Conservation (phyloP, 2,888 invertebrate species). For the Dynastes hyllus region DNA sequence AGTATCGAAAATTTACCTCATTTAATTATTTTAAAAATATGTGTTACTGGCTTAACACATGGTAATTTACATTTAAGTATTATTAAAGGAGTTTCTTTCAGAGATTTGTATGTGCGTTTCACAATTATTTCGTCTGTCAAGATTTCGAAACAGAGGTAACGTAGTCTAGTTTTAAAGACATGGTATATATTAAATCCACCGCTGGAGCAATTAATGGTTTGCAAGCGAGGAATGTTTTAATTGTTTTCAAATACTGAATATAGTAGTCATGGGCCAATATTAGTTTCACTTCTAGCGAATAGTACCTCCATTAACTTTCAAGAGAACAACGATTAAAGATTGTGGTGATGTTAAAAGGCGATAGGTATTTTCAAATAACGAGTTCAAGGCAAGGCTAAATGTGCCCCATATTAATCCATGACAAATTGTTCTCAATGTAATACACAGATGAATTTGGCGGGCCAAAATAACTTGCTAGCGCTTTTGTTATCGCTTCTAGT, state of each 20-base stretch:
- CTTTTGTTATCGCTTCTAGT: no score
- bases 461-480: no score
- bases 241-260: neutral
- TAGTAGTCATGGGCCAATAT: neutral
- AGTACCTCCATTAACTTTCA: neutral
- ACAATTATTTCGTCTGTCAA: neutral
- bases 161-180: neutral
- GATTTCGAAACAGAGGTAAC: neutral
- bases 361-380: neutral
- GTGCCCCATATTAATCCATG: no score
- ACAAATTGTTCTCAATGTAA: no score
- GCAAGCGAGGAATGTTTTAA: neutral
- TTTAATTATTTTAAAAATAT: slow-evolving; percentile 1
- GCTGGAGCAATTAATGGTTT: slow-evolving; percentile 8
- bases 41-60: no score
- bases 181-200: neutral
- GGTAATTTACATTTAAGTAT: no score
- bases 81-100: no score
- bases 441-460: no score
- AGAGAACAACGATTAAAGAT: neutral
- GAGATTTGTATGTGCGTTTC: no score
- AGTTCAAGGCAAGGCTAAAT: neutral
- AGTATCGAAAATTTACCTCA: neutral
- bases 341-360: neutral
- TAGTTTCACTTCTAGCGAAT: slow-evolving; percentile 1